Percentiles rank a stretch among this genome's conserved stretches.
phyloP scores from a whole-genome alignment of 2,113 vertebrate genomes.

The Oncorhynchus nerka region DNA sequence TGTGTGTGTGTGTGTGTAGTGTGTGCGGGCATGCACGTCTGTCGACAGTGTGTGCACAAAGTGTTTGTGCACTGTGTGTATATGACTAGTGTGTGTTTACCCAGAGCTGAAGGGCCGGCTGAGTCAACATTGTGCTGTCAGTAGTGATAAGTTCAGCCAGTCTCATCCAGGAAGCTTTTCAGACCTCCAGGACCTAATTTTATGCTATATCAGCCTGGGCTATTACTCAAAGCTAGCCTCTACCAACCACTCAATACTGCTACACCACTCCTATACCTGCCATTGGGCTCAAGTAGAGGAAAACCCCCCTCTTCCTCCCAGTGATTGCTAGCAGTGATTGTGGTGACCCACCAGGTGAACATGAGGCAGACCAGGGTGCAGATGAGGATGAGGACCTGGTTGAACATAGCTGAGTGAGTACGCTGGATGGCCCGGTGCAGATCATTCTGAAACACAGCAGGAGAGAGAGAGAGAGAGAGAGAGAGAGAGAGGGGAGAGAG shows the following conservation, averaged over 20 bases:
- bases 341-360: constrained; percentile 79
- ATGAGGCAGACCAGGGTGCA: constrained; percentile 82
- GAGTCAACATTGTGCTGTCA: constrained; percentile 56
- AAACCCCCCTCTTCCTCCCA: background rate
- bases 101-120: constrained; percentile 34
- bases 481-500: background rate
- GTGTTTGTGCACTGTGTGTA: constrained; percentile 5
- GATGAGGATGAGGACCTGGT: constrained; percentile 84
- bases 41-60: background rate
- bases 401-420: constrained; percentile 84
- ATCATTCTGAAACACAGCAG: constrained; percentile 72
- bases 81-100: constrained; percentile 29
- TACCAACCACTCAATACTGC: background rate
- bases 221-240: constrained; percentile 28
- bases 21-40: background rate
- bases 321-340: background rate
- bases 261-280: constrained; percentile 31
- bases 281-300: constrained; percentile 17
- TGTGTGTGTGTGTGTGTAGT: background rate
- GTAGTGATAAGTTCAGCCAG: constrained; percentile 29
- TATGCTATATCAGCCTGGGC: constrained; percentile 23
- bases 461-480: background rate
- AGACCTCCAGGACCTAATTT: constrained; percentile 29
- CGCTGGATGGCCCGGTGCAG: constrained; percentile 82
- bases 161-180: constrained; percentile 30